These are phyloP conservation scores for Drosophila falleni DNA, from an alignment of 2,888 invertebrate genomes.

Conservation along the genomic window DNA sequence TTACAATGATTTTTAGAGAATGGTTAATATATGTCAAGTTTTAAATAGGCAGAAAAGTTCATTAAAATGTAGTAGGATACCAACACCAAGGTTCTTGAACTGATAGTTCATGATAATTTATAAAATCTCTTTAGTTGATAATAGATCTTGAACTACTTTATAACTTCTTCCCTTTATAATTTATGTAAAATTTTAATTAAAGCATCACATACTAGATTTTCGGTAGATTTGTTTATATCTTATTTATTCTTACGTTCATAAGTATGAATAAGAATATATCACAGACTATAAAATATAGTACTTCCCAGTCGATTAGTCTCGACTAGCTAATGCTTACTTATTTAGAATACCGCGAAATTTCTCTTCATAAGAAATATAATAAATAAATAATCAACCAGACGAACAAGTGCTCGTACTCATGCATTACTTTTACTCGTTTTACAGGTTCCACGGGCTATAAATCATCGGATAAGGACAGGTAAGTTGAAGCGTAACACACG, in stretches of 20 bases:
- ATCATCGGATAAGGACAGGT: conserved; percentile 94
- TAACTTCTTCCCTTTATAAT: no score
- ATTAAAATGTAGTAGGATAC: no score
- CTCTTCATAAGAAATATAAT: conserved; percentile 13
- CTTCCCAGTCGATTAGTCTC: neutral
- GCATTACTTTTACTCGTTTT: conserved; percentile 56
- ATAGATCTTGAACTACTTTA: no score
- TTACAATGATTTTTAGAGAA: no score
- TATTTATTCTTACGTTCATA: neutral
- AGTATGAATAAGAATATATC: neutral
- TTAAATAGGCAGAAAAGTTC: no score
- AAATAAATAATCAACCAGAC: conserved; percentile 23
- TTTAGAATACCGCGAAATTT: conserved; percentile 28
- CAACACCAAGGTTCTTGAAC: no score
- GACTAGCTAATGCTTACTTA: neutral
- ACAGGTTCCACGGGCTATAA: conserved; percentile 93
- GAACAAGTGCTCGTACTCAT: conserved; percentile 38
- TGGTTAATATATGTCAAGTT: no score
- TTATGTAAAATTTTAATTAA: no score
- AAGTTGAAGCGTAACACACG: conserved; percentile 84
- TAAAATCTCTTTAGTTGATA: no score
- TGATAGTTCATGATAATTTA: no score
- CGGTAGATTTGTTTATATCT: no score
- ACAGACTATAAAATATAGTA: neutral
- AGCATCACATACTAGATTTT: no score